phyloP scores from a whole-genome alignment of 35 echinoderm and acorn worm genomes.

The Antedon bifida region DNA sequence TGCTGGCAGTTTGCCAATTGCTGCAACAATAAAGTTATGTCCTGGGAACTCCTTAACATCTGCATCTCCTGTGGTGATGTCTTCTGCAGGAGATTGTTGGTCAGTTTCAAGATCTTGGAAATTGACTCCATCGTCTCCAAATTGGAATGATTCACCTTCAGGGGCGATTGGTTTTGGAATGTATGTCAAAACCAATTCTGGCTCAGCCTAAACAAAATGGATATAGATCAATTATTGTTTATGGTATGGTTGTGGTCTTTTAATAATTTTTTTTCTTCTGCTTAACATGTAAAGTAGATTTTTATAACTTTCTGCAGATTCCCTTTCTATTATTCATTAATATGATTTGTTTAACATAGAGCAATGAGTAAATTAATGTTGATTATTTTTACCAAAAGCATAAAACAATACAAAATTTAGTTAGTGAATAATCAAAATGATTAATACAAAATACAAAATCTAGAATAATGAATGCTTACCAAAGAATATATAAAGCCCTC shows the following conservation, averaged over 20 bases:
- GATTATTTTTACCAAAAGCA: too few relatives aligned
- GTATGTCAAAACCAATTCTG: constrained; percentile 53
- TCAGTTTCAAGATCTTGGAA: not conserved
- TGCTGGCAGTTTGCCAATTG: constrained; percentile 36
- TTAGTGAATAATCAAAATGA: not conserved
- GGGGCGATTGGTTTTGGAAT: not conserved
- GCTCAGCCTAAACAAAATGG: constrained; percentile 21
- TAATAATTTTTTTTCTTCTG: not conserved
- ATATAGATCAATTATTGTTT: not conserved
- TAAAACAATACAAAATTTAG: too few relatives aligned
- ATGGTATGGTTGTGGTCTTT: not conserved
- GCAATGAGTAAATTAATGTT: too few relatives aligned
- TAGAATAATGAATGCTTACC: constrained; percentile 14
- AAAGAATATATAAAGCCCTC: constrained; percentile 36
- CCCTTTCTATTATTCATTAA: too few relatives aligned
- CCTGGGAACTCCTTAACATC: constrained; percentile 31
- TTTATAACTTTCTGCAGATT: too few relatives aligned
- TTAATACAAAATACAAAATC: not conserved
- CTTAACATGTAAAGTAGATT: too few relatives aligned
- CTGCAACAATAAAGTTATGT: constrained; percentile 48
- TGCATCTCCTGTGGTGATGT: constrained; percentile 13
- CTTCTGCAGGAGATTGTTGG: not conserved
- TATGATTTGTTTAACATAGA: too few relatives aligned
- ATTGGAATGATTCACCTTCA: not conserved
- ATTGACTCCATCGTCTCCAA: not conserved